Evolutionary conservation across 92 coral and sea anemone species (phyloP).

Genomic region (Phenganax marumi): DNA sequence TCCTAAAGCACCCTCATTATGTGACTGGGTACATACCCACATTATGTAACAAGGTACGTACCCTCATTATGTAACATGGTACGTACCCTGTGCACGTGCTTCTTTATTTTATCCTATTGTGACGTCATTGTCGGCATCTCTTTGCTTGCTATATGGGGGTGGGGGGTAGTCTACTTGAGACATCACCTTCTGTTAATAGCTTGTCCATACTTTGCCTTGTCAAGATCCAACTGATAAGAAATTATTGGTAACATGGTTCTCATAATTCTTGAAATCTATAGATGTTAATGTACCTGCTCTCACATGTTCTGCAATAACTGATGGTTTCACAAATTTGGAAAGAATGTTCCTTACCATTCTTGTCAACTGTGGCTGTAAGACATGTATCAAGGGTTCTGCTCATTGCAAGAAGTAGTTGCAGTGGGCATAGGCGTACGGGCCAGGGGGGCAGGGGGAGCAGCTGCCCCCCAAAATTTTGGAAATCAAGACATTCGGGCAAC

Average conservation of each 20-base stretch:
- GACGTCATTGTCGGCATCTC: too few relatives aligned
- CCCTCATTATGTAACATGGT: too few relatives aligned
- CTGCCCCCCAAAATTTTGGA: too few relatives aligned
- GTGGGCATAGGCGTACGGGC: constrained; percentile 22
- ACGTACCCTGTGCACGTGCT: too few relatives aligned
- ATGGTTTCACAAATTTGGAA: constrained; percentile 34
- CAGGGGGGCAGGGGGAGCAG: too few relatives aligned
- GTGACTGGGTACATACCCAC: too few relatives aligned
- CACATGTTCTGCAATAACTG: constrained; percentile 14
- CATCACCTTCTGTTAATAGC: constrained; percentile 31
- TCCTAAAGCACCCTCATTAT: too few relatives aligned
- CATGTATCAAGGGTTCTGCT: constrained; percentile 37
- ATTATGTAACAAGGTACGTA: too few relatives aligned
- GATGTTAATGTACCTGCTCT: constrained; percentile 17
- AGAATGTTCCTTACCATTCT: constrained; percentile 17
- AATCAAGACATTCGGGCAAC: too few relatives aligned
- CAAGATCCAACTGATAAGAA: constrained; percentile 26
- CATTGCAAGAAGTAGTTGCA: constrained; percentile 38
- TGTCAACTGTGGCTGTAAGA: constrained; percentile 31
- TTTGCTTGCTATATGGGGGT: too few relatives aligned
- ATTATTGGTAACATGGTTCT: constrained; percentile 30
- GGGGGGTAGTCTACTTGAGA: too few relatives aligned
- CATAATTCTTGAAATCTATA: constrained; percentile 7
- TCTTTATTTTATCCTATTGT: too few relatives aligned
- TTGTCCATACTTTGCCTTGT: constrained; percentile 13